phyloP scores from a whole-genome alignment of 1,140 invertebrate genomes.

The Achatina immaculata region DNA sequence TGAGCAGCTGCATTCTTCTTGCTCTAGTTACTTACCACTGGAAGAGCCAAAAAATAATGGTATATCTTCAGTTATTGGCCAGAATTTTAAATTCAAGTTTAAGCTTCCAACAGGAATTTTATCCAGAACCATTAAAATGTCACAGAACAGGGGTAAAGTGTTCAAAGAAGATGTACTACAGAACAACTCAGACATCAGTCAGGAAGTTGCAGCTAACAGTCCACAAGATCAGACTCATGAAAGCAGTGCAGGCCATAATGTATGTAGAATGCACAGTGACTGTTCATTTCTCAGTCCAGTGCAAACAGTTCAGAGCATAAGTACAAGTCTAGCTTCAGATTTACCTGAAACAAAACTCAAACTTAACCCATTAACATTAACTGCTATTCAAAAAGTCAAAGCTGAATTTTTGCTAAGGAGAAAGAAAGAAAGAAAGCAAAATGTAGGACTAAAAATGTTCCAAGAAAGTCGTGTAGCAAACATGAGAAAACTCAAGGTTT shows the following conservation, averaged over 20 bases:
- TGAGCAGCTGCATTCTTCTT: not conserved
- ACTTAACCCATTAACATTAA: not conserved
- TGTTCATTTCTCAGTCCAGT: not conserved
- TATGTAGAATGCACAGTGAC: not conserved
- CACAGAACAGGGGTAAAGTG: not conserved
- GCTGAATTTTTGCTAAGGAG: constrained; percentile 1
- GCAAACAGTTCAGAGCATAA: not conserved
- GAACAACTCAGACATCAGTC: not conserved
- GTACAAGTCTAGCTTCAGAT: not conserved
- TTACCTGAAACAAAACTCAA: not conserved
- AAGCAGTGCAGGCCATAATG: too few relatives aligned
- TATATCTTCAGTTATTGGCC: not conserved
- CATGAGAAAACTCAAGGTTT: not conserved
- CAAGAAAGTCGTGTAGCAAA: not conserved
- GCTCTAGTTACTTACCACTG: not conserved
- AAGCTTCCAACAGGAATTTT: constrained; percentile 13
- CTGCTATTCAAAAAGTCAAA: constrained; percentile 34
- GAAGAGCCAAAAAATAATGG: not conserved
- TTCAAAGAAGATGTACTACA: not conserved
- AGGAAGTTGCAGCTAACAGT: not conserved
- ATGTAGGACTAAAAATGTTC: not conserved
- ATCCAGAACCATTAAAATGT: not conserved
- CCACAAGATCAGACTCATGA: not conserved
- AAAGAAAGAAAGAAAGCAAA: constrained; percentile 1
- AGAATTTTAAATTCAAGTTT: constrained; percentile 28